Conservation (phyloP, 1,140 invertebrate species). For the Trigoniulus corallinus region DNA sequence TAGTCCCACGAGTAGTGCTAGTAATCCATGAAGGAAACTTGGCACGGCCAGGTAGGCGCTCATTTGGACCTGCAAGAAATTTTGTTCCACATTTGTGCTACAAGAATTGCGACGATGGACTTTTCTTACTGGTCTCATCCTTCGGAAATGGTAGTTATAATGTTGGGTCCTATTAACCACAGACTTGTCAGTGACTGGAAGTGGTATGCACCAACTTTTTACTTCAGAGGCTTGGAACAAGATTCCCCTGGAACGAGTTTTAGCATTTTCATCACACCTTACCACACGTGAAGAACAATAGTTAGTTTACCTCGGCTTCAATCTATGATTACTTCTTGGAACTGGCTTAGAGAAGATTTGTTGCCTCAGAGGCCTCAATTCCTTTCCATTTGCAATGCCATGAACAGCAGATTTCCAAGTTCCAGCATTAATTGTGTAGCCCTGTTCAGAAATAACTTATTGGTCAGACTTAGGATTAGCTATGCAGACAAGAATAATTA, state of each 20-base stretch:
- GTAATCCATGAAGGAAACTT: conserved; percentile 8
- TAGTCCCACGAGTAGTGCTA: conserved; percentile 29
- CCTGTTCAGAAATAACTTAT: too few species aligned
- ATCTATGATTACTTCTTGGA: conserved; percentile 1
- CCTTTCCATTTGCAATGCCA: conserved; percentile 41
- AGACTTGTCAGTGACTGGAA: conserved; percentile 60
- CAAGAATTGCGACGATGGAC: too few species aligned
- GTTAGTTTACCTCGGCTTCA: background rate
- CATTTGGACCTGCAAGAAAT: conserved; percentile 6
- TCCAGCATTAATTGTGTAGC: conserved; percentile 40
- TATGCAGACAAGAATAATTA: too few species aligned
- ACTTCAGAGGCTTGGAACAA: conserved; percentile 43
- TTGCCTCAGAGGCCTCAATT: conserved; percentile 41
- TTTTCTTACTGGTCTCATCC: conserved; percentile 1
- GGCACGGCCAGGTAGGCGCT: conserved; percentile 7
- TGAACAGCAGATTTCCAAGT: conserved; percentile 69
- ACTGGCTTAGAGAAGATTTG: conserved; percentile 38
- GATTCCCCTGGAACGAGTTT: too few species aligned
- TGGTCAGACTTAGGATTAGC: too few species aligned
- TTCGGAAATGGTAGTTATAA: conserved; percentile 5
- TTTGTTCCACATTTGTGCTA: too few species aligned
- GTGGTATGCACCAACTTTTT: conserved; percentile 53
- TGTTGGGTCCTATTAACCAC: conserved; percentile 36
- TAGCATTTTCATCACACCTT: too few species aligned
- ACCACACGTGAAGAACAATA: too few species aligned